Evolutionary conservation across 2,113 vertebrate genomes (phyloP), one percentile per base, ranked within the genome.

Genomic region (Mugil cephalus): DNA sequence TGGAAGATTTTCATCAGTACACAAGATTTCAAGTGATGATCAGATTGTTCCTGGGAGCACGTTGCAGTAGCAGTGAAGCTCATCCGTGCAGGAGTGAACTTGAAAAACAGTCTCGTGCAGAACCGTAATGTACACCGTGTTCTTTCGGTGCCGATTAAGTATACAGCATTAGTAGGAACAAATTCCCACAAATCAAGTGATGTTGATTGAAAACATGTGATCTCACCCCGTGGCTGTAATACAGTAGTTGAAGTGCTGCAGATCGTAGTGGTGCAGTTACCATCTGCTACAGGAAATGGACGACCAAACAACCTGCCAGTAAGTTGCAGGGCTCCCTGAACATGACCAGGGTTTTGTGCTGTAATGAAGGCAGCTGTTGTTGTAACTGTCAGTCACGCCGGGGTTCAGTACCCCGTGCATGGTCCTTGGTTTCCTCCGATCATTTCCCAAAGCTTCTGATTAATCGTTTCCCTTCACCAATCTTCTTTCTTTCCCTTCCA

Each of bases 331-430:
- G 19, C 55, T 82, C 43, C 17, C 6, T 40, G 15, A 70, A 50
- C 45, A 53, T 3, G 15, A 47, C n/a, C 45, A 34, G 34, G 9
- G 2, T 61, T 74, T 82, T 14, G 17, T 52, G 4, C 34, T 55
- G 36, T 51, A 55, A 46, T 69, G 52, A 70, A 58, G 42, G 40
- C 4, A 38, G 52, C 24, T 76, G 35, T 50, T 48, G 45, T 62
- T 64, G 46, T 47, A 65, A 10, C 64, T 74, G 65, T 83, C 78
- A 62, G 36, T 74, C 68, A 62, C 42, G 18, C 47, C 21, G 7
- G 19, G 67, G 50, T 60, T 66, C 30, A 54, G 18, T 17, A 38
- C 10, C n/a, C 8, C 10, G 40, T 74, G 38, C 51, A 39, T 18
- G 15, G 7, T 64, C 18, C 17, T 54, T 55, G 15, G 52, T 66